phyloP scores from a whole-genome alignment of 2,888 invertebrate genomes.

The Ophion ellenae region DNA sequence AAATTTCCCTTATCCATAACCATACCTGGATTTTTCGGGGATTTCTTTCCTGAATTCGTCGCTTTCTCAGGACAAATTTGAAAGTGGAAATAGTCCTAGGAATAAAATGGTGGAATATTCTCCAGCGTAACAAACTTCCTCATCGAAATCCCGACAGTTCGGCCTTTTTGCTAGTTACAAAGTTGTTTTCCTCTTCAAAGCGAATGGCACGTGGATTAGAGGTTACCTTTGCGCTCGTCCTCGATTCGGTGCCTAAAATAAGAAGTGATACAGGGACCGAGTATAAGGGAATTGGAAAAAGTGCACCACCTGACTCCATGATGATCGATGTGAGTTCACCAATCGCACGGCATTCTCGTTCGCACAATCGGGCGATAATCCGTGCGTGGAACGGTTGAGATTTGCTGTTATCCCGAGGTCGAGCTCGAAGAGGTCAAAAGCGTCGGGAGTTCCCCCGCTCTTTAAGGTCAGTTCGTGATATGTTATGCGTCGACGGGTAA shows the following conservation, averaged over 20 bases:
- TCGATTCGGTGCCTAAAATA: neutral
- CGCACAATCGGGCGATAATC: conserved; percentile 26
- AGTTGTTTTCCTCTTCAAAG: neutral
- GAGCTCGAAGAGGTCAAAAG: conserved; percentile 34
- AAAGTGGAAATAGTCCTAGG: too few species aligned
- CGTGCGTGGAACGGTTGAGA: conserved; percentile 15
- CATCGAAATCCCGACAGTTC: too few species aligned
- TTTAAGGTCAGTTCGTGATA: conserved; percentile 12
- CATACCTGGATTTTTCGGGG: too few species aligned
- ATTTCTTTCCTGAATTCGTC: too few species aligned
- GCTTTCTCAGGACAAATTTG: too few species aligned
- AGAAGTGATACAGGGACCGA: too few species aligned
- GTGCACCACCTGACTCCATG: conserved; percentile 8
- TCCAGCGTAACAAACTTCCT: too few species aligned
- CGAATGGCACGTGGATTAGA: too few species aligned
- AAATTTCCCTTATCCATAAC: too few species aligned
- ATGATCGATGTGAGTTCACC: conserved; percentile 1
- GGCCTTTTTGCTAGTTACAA: too few species aligned
- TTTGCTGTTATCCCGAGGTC: conserved; percentile 19
- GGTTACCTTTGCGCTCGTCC: neutral
- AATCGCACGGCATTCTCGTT: neutral
- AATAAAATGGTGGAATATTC: too few species aligned
- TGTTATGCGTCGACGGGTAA: conserved; percentile 35
- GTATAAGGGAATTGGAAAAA: neutral
- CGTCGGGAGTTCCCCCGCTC: conserved; percentile 13